Evolutionary conservation across 1,140 invertebrate species (phyloP), one percentile per base, ranked within the genome.

Genomic region (Nasonia giraulti): DNA sequence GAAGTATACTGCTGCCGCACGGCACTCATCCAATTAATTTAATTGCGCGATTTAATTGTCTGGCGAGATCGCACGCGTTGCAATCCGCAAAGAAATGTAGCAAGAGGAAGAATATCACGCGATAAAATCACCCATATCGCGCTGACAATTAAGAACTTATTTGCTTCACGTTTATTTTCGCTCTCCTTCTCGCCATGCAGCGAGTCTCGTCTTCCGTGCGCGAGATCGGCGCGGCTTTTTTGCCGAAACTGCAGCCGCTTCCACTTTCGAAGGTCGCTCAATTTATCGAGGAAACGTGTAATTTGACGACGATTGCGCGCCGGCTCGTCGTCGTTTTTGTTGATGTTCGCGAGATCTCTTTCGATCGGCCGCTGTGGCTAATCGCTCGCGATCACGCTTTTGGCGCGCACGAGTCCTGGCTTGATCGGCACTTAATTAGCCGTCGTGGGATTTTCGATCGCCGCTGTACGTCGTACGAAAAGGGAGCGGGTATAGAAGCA

Each of bases 11-110:
- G 55, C 20, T 20, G 20, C 14, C 89, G 87, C 88, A 44, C 40
- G 40, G 88, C 89, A 89, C 88, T 92, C 91, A 92, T 91, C 88
- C 90, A 92, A 92, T 93, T 92, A 93, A 89, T 91, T 91, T 93
- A 91, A 92, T 92, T 92, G 90, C 90, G 82, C 88, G 89, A 92
- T 92, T 91, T 83, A 84, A 80, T 80, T 23, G 87, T 85, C 86
- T 79, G 12, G 82, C 31, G 80, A 86, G 80, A 82, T 85, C 85
- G 81, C 83, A 75, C 85, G 44, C 69, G 71, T 69, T 23, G 68
- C 83, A 86, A 62, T 20, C 55, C 83, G 84, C 86, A 85, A 73
- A 80, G 86, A 90, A 91, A 20, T 82, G 80, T 78, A 86, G 82
- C 82, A 86, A 86, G 84, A 11, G 7, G 20, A 78, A 88, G 89